Conservation (phyloP, 2,797 vertebrate species). For the Sebastes elongatus region DNA sequence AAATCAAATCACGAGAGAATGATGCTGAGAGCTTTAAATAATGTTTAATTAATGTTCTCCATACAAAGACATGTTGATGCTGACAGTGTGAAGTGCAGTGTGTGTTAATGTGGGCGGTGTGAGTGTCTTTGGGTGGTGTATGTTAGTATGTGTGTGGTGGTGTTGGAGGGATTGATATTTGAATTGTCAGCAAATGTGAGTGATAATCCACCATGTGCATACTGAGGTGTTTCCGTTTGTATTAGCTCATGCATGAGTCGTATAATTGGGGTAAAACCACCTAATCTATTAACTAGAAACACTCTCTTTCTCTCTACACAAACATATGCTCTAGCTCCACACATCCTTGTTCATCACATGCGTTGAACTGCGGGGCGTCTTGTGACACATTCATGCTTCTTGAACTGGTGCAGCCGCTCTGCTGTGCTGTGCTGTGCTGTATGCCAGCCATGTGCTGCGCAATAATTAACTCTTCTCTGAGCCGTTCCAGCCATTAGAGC, state of each 20-base stretch:
- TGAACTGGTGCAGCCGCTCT: constrained; percentile 25
- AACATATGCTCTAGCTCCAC: background rate
- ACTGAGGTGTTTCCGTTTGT: background rate
- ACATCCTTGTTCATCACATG: constrained; percentile 55
- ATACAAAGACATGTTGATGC: background rate
- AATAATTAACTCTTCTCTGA: constrained; percentile 72
- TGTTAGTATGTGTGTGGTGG: background rate
- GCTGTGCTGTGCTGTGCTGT: constrained; percentile 16
- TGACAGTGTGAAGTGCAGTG: background rate
- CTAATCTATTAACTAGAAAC: background rate
- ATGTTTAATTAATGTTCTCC: background rate
- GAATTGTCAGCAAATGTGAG: constrained; percentile 30
- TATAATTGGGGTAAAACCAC: constrained; percentile 1
- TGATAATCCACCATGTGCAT: constrained; percentile 18
- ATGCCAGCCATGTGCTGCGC: constrained; percentile 70
- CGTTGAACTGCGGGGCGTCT: constrained; percentile 44
- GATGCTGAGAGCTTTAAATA: background rate
- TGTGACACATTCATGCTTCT: constrained; percentile 67
- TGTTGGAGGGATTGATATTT: constrained; percentile 2
- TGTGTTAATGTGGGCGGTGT: background rate
- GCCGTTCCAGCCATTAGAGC: constrained; percentile 61
- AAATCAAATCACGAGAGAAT: background rate
- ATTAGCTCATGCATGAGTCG: background rate
- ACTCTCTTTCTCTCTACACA: background rate
- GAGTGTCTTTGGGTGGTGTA: background rate